Evolutionary conservation across 2,797 vertebrate genomes (phyloP), one percentile per base, ranked within the genome.

Genomic region (Parauchenoglanis punctatus): DNA sequence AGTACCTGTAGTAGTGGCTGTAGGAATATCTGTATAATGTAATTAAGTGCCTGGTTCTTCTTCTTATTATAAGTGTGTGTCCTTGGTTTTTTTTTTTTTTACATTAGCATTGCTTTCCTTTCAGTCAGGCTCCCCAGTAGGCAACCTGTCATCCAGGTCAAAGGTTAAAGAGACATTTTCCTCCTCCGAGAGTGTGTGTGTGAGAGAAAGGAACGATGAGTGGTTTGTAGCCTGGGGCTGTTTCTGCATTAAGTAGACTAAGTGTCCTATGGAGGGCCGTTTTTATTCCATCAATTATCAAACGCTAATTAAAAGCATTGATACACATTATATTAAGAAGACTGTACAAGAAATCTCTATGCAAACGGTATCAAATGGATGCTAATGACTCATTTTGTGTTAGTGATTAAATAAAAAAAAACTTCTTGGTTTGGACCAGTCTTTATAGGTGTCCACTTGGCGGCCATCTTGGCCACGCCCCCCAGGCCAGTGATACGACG

Each of bases 131-230:
- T 10, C 78, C 81, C 56, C 73, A 83, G 83, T 3, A 83, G 46
- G 68, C 13, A 73, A 49, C 81, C 65, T 87, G 81, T 86, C 81
- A 80, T 77, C 86, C 52, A 80, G 89, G 89, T 87, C 87, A 89
- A 82, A 87, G 84, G 89, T 89, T 91, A 90, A 90, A 90, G 46
- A 81, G 70, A 56, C 67, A 56, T 84, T 86, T 44, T 70, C 54
- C 65, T 70, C 73, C 46, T 18, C 56, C 25, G 75, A 78, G 59
- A 56, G 70, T 25, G 40, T 6, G 23, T 6, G 23, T 13, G 46
- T 5, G 54, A 49, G 84, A 84, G 84, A 54, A 11, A 67, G 25
- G 35, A 7, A 85, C 11, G 15, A 52, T 83, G 81, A 87, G 80
- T 82, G 86, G 76, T 88, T 84, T 56, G 20, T 85, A 85, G 70